These are phyloP conservation scores for Neoniphon sammara DNA, from an alignment of 2,797 vertebrate genomes.

Conservation along the genomic window DNA sequence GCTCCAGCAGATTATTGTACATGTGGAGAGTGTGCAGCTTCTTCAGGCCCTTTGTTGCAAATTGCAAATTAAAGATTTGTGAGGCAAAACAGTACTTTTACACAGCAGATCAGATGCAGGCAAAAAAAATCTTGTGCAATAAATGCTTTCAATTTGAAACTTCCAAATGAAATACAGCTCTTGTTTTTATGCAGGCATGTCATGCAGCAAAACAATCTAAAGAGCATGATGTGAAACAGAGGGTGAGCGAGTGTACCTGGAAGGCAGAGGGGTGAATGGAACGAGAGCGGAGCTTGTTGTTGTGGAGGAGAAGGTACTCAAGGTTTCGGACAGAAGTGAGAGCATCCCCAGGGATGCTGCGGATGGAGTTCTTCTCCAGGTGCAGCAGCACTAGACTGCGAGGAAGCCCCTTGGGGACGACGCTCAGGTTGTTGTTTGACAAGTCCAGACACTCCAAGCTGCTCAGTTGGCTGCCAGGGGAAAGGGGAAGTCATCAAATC, in stretches of 20 bases:
- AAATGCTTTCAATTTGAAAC: slow-evolving; percentile 4
- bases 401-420: slow-evolving; percentile 92
- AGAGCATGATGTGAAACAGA: not conserved
- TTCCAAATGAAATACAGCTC: too few relatives aligned
- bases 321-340: slow-evolving; percentile 90
- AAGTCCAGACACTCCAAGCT: slow-evolving; percentile 95
- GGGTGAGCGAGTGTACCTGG: slow-evolving; percentile 63
- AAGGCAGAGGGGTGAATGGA: slow-evolving; percentile 92
- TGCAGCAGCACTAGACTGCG: slow-evolving; percentile 93
- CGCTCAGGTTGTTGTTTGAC: slow-evolving; percentile 95
- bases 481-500: not conserved
- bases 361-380: slow-evolving; percentile 94
- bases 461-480: slow-evolving; percentile 83
- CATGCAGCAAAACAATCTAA: not conserved
- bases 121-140: not conserved
- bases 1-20: slow-evolving; percentile 95
- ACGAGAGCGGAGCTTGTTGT: slow-evolving; percentile 91
- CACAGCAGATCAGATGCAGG: not conserved
- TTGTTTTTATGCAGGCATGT: not conserved
- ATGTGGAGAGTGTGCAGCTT: slow-evolving; percentile 96
- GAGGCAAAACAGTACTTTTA: not conserved
- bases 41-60: slow-evolving; percentile 86
- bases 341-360: slow-evolving; percentile 86
- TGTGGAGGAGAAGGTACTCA: slow-evolving; percentile 97
- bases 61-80: not conserved